Base-by-base conservation (phyloP, 2,797 vertebrate genomes). In the Spizella passerina region DNA sequence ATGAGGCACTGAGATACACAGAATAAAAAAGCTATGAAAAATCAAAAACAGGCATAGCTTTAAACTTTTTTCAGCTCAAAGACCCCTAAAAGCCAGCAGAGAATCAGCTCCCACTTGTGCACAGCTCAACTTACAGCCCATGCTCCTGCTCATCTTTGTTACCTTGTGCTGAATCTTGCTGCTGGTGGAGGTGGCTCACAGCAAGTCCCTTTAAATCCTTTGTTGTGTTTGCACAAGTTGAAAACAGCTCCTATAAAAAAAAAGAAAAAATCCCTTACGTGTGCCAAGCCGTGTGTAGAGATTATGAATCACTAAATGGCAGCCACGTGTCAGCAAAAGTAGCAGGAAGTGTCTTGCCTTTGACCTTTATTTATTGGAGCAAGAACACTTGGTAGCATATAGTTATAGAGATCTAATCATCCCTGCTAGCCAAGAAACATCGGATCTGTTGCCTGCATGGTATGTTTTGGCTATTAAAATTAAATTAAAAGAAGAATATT, bases 281-380 rank as follows among this genome's bases (percentile, higher is more conserved):
- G 91, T 96, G 95, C 96, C 96, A 97, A 96, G 91, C 82, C 2
- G 52, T 90, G 94, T 91, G 95, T 94, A 93, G 86, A 87, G 95
- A 94, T 85, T 90, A 86, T 86, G 94, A 94, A 95, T 94, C 88
- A 94, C 79, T 95, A 64, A 93, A 94, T 90, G 91, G 93, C 95
- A 93, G 95, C 96, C 97, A 95, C 90, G 90, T 95, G 96, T 92
- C 96, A 95, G 96, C 90, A 93, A 81, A 94, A 91, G 86, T 82
- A 95, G 90, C 94, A 95, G 96, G 96, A 97, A 97, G 93, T 41
- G 90, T 63, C 90, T 96, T 86, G 75, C 9, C 8, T 93, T 91
- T 95, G 97, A 96, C 93, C 91, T 96, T 94, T 96, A 92, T 94
- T 94, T 94, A n/a, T 82, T 82, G 86, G 10, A 92, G 84, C 94